phyloP scores from a whole-genome alignment of 2,888 invertebrate genomes.

The Panzeria rudis region DNA sequence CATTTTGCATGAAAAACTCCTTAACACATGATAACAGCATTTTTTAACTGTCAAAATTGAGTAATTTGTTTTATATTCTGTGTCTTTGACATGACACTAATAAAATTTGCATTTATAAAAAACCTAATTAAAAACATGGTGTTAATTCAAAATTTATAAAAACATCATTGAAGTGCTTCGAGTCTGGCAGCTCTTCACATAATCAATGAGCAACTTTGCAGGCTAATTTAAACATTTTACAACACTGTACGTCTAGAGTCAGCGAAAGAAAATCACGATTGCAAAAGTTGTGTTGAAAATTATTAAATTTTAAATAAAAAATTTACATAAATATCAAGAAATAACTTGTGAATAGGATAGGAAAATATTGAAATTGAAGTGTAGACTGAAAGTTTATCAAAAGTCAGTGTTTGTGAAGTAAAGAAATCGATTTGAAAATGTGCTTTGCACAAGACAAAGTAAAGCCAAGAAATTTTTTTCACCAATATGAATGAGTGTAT shows the following conservation, averaged over 20 bases:
- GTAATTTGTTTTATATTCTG: too few species aligned
- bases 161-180: background rate
- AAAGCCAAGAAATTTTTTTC: constrained; percentile 51
- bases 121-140: too few species aligned
- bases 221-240: constrained; percentile 29
- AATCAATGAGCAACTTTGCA: constrained; percentile 29
- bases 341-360: background rate
- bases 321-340: background rate
- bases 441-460: constrained; percentile 55
- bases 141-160: too few species aligned
- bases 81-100: too few species aligned
- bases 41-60: too few species aligned
- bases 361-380: background rate
- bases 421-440: constrained; percentile 36
- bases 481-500: constrained; percentile 51
- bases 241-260: constrained; percentile 63
- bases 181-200: background rate
- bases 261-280: constrained; percentile 51
- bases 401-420: background rate
- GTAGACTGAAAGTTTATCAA: background rate
- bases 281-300: constrained; percentile 23
- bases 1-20: too few species aligned
- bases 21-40: too few species aligned
- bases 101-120: too few species aligned
- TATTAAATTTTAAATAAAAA: constrained; percentile 53